These are phyloP conservation scores for Thalpophila matura DNA, from an alignment of 2,888 invertebrate species.

Conservation along the genomic window DNA sequence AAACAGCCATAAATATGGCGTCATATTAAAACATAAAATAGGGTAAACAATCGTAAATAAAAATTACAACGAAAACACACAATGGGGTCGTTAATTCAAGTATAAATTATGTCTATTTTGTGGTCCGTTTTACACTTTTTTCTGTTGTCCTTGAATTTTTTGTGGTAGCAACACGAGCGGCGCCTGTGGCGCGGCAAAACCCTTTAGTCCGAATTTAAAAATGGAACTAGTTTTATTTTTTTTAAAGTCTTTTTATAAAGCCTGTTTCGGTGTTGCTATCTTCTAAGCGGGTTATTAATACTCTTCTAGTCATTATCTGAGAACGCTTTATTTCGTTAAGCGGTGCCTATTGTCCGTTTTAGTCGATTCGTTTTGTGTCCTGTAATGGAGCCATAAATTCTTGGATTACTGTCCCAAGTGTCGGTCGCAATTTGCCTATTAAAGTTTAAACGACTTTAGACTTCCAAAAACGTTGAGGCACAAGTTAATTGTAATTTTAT, in stretches of 20 bases:
- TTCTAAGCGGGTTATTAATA: conserved; percentile 80
- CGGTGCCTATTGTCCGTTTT: conserved; percentile 73
- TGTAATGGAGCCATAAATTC: conserved; percentile 70
- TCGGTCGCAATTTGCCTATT: conserved; percentile 65
- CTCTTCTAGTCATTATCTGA: conserved; percentile 82
- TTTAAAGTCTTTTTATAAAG: conserved; percentile 55
- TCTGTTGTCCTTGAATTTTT: conserved; percentile 78
- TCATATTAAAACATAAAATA: conserved; percentile 90
- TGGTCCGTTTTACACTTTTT: conserved; percentile 88
- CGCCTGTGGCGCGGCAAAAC: conserved; percentile 86
- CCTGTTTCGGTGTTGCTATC: conserved; percentile 59
- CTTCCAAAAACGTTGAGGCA: conserved; percentile 23
- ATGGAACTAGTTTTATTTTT: conserved; percentile 70
- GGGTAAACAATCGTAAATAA: conserved; percentile 90
- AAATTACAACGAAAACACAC: conserved; percentile 88
- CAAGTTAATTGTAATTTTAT: conserved; percentile 25
- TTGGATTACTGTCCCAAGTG: conserved; percentile 62
- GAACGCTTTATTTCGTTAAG: conserved; percentile 79
- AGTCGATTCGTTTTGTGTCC: conserved; percentile 68
- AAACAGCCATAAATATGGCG: conserved; percentile 82
- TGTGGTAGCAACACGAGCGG: conserved; percentile 80
- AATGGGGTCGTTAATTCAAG: conserved; percentile 85
- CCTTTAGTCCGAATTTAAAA: conserved; percentile 84
- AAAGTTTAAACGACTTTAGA: conserved; percentile 22
- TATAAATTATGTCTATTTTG: conserved; percentile 89